phyloP scores from a whole-genome alignment of 2,888 invertebrate genomes.

The Anoplius nigerrimus region DNA sequence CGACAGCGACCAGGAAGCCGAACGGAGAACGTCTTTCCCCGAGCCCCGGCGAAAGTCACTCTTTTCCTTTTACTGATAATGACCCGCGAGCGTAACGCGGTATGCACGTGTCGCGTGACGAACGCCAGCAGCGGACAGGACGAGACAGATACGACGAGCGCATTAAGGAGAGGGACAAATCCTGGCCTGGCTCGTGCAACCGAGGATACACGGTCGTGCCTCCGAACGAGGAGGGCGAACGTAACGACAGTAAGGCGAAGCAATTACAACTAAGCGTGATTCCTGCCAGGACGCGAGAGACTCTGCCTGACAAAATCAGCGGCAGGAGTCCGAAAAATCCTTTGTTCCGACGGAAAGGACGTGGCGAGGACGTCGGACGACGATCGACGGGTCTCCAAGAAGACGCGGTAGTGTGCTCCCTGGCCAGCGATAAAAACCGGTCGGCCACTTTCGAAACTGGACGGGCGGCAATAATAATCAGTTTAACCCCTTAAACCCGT shows the following conservation, averaged over 20 bases:
- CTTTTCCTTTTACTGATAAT: conserved; percentile 15
- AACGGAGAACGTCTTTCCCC: not conserved
- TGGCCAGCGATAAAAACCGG: no score
- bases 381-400: not conserved
- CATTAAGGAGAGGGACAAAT: no score
- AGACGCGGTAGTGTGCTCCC: no score
- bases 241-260: conserved; percentile 42
- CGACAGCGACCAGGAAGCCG: not conserved
- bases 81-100: not conserved
- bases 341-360: conserved; percentile 42
- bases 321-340: conserved; percentile 14
- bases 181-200: not conserved
- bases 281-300: conserved; percentile 60
- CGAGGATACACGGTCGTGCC: conserved; percentile 9
- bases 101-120: conserved; percentile 23
- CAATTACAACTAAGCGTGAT: conserved; percentile 70
- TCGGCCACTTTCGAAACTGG: no score
- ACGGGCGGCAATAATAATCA: no score
- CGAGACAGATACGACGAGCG: no score
- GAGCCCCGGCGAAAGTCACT: conserved; percentile 9
- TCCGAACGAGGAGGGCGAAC: conserved; percentile 25
- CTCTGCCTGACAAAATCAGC: not conserved
- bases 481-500: not conserved
- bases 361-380: conserved; percentile 9
- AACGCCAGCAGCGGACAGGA: conserved; percentile 8